Evolutionary conservation across 2,113 vertebrate species (phyloP).

Genomic region (Salvelinus alpinus): DNA sequence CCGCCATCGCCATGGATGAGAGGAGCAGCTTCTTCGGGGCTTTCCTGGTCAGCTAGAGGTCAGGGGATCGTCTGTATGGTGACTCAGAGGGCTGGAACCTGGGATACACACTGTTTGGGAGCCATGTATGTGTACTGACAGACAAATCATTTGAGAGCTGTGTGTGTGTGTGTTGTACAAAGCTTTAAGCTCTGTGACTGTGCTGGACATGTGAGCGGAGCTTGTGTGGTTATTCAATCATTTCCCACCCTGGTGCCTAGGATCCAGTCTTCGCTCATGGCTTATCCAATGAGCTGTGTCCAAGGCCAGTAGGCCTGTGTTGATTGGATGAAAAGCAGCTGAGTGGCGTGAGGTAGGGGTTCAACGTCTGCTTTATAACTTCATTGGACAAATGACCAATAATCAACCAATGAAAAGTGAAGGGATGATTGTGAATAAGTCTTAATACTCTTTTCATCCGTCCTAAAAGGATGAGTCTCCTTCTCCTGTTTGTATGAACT

Average conservation of each 20-base stretch:
- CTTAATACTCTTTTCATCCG: not conserved
- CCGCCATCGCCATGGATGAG: slow-evolving; percentile 89
- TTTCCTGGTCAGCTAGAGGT: slow-evolving; percentile 84
- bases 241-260: not conserved
- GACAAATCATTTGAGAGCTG: not conserved
- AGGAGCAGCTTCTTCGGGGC: slow-evolving; percentile 94
- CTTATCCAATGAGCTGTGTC: too few species aligned
- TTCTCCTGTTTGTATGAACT: too few species aligned
- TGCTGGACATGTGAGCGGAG: not conserved
- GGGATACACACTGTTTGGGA: not conserved
- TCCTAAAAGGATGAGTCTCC: not conserved
- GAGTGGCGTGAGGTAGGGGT: too few species aligned
- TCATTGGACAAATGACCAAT: not conserved
- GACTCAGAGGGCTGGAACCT: not conserved
- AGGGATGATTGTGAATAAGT: not conserved
- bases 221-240: not conserved
- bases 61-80: not conserved
- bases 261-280: not conserved
- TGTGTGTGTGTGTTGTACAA: not conserved
- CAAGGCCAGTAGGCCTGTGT: not conserved
- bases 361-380: not conserved
- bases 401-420: not conserved
- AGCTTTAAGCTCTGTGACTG: not conserved
- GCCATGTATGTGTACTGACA: not conserved
- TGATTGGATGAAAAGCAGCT: not conserved